Evolutionary conservation across 2,888 invertebrate species (phyloP), one percentile per base, ranked within the genome.

Genomic region (Cantharis rufa): DNA sequence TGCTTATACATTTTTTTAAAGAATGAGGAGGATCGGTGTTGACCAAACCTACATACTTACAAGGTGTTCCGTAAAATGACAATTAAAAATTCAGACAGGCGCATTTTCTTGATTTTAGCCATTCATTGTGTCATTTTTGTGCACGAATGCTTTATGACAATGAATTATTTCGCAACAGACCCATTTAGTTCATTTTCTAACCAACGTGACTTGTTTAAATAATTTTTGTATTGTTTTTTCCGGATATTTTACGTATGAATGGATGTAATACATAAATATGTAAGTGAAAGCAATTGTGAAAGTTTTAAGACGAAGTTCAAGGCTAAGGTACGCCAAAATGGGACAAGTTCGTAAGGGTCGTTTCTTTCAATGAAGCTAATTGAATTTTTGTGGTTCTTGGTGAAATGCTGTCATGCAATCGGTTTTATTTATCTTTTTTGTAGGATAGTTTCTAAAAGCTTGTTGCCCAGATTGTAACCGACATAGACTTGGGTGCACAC

Each of bases 101-200:
- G 48, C 48, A 7, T 48, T 48, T 48, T 48, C 48, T 48, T n/a
- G n/a, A 48, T 48, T 48, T 48, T 48, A 4, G 48, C 48, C 48
- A 48, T 48, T 48, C 48, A 48, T 48, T 48, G 48, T 68, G 75
- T 24, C 75, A 68, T 16, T 69, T 75, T 71, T 69, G 71, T 75
- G 75, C 75, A 71, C 69, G 71, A 75, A 71, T 71, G 71, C 69
- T 68, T 68, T 32, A 71, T n/a, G 75, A 75, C 75, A 75, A 75
- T 70, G 70, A 70, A 70, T 32, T 73, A 69, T 69, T 69, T 73
- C 72, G 64, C 18, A 66, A 13, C 7, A 3, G 64, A 72, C 32
- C 66, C 28, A 66, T 72, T 72, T 32, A 15, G 18, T 24, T 24
- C 28, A 24, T 69, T 68, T 73, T 62, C 69, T 73, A 73, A 62